Percentiles rank a stretch among this genome's conserved stretches.
These are phyloP conservation scores for Nyctibius grandis DNA, from an alignment of 2,797 vertebrate genomes.

Conservation along the genomic window DNA sequence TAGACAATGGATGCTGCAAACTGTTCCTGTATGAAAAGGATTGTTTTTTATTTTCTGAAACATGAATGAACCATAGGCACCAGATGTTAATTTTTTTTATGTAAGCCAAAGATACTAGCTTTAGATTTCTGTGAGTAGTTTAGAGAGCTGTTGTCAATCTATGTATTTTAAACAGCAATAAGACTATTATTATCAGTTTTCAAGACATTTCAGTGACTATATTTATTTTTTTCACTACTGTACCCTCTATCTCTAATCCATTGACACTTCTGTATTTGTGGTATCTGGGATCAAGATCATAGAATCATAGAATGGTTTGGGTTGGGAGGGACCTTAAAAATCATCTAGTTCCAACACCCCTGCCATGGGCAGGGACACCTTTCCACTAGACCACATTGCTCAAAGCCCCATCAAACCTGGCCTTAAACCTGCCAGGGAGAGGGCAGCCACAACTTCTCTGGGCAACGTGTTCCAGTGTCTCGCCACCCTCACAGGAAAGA, in stretches of 20 bases:
- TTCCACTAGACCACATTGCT: too few relatives aligned
- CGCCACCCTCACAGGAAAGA: too few relatives aligned
- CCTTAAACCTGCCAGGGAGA: too few relatives aligned
- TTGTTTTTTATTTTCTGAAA: neutral
- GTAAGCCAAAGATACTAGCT: neutral
- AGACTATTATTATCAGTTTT: neutral
- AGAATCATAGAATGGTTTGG: too few relatives aligned
- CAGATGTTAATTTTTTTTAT: neutral
- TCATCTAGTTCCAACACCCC: too few relatives aligned
- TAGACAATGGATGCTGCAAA: neutral
- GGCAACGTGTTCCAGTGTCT: too few relatives aligned
- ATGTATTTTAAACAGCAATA: neutral
- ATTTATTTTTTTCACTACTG: neutral
- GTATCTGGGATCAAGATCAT: neutral
- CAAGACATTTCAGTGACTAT: neutral
- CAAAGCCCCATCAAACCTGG: too few relatives aligned
- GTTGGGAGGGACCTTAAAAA: too few relatives aligned
- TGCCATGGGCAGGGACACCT: too few relatives aligned
- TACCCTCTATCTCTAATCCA: neutral
- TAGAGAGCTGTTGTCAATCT: neutral
- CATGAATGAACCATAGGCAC: neutral
- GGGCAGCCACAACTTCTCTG: too few relatives aligned
- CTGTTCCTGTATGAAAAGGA: neutral
- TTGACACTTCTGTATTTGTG: neutral
- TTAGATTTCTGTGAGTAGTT: neutral